Evolutionary conservation across 2,113 vertebrate genomes (phyloP).

Genomic region (Gnathonemus longibarbis): DNA sequence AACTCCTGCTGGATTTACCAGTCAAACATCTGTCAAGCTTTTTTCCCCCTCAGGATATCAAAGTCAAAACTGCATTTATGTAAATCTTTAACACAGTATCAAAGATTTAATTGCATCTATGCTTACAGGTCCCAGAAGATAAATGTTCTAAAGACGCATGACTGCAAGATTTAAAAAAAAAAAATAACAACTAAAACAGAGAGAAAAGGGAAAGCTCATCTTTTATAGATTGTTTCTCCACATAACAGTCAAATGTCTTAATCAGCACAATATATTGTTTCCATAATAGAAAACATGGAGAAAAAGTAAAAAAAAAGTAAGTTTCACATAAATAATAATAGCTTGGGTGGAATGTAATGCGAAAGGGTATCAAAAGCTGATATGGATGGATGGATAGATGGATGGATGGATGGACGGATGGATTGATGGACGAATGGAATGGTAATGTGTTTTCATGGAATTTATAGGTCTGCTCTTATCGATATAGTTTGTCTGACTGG

Average conservation of each 20-base stretch:
- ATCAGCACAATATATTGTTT: slow-evolving; percentile 6
- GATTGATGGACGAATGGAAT: background rate
- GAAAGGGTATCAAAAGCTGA: background rate
- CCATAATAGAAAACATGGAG: background rate
- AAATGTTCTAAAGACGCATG: slow-evolving; percentile 9
- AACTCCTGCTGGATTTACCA: slow-evolving; percentile 50
- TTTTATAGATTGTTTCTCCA: slow-evolving; percentile 17
- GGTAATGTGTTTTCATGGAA: background rate
- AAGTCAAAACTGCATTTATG: slow-evolving; percentile 23
- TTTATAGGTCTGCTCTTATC: slow-evolving; percentile 51
- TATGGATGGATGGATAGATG: background rate
- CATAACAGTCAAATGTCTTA: slow-evolving; percentile 15
- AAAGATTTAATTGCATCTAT: slow-evolving; percentile 22
- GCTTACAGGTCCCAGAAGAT: slow-evolving; percentile 12
- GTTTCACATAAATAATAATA: background rate
- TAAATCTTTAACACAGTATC: slow-evolving; percentile 27
- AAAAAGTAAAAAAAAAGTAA: background rate
- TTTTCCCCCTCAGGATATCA: background rate
- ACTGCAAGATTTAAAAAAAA: background rate
- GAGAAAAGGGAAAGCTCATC: slow-evolving; percentile 12
- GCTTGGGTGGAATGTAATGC: background rate
- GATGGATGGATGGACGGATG: background rate
- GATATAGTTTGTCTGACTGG: slow-evolving; percentile 55
- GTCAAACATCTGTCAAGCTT: slow-evolving; percentile 59
- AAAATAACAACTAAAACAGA: slow-evolving; percentile 3